phyloP scores from a whole-genome alignment of 2,888 invertebrate genomes.

The Aricia artaxerxes region DNA sequence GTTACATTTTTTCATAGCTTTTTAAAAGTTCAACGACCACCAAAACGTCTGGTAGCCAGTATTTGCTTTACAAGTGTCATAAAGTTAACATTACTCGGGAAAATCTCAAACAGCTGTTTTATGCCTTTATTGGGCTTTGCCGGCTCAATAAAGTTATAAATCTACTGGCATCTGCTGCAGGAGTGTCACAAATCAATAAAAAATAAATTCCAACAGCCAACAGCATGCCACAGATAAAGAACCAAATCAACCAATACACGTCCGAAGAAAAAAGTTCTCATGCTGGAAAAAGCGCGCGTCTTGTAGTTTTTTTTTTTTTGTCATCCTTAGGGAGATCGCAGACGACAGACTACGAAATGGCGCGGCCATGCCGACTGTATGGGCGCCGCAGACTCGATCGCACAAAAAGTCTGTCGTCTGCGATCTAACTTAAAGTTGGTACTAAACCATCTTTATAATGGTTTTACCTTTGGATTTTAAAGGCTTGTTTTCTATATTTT shows the following conservation, averaged over 20 bases:
- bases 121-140: conserved; percentile 19
- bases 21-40: background rate
- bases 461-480: too few relatives aligned
- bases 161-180: background rate
- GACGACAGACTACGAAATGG: too few relatives aligned
- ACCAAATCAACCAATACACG: background rate
- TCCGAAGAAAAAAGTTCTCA: background rate
- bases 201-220: conserved; percentile 3
- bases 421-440: too few relatives aligned
- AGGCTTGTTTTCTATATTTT: too few relatives aligned
- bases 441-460: too few relatives aligned
- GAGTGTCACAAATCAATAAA: conserved; percentile 25
- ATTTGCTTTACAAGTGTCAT: conserved; percentile 15
- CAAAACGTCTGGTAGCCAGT: background rate
- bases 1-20: background rate
- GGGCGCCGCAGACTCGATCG: too few relatives aligned
- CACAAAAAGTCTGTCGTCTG: too few relatives aligned
- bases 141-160: conserved; percentile 26
- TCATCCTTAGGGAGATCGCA: too few relatives aligned
- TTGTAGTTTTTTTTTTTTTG: background rate
- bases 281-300: background rate
- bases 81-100: background rate
- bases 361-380: too few relatives aligned
- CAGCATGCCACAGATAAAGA: background rate
- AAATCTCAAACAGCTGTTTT: conserved; percentile 17